Evolutionary conservation across 1,140 invertebrate species (phyloP), one percentile per base, ranked within the genome.

Genomic region (Andricus grossulariae): DNA sequence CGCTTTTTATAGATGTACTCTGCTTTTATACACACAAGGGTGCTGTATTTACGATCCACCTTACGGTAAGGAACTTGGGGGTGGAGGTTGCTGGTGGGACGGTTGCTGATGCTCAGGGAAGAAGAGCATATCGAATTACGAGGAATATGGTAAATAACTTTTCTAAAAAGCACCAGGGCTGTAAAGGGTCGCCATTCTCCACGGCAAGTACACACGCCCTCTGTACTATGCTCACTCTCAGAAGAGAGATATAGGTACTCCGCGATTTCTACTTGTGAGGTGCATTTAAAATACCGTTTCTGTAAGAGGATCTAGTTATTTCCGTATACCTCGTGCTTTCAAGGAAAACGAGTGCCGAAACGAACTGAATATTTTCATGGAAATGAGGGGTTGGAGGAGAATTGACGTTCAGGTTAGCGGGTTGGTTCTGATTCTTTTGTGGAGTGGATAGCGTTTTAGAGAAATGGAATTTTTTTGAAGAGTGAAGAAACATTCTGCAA

Each of bases 121-220:
- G 45, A 72, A 55, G 16, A 55, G 74, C 77, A 72, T 75, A 74
- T 82, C 77, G 71, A 82, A 82, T 82, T 82, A 79, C 80, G 75
- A 55, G 77, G 73, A 79, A 79, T 82, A 82, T 82, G 80, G 77
- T 82, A 82, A 82, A 79, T 82, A 82, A 82, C 72, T 82, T 82
- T 79, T 82, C 73, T 78, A 78, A 81, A 81, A 81, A 81, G 80
- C 79, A 60, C 21, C 71, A 39, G 50, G 76, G 74, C 76, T 78
- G 75, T 74, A 78, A 71, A 81, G 71, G 79, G 76, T 80, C 76
- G 76, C 25, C 54, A 66, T 78, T 78, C 74, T 80, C 74, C 73
- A 76, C 74, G 72, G 74, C 78, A 50, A 66, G 57, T 54, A 71
- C 60, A 71, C 74, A 45, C 73, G 71, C 71, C 72, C 75, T 66